These are phyloP conservation scores for Sciurus vulgaris DNA, from an alignment of 2,797 vertebrate genomes.

Conservation along the genomic window DNA sequence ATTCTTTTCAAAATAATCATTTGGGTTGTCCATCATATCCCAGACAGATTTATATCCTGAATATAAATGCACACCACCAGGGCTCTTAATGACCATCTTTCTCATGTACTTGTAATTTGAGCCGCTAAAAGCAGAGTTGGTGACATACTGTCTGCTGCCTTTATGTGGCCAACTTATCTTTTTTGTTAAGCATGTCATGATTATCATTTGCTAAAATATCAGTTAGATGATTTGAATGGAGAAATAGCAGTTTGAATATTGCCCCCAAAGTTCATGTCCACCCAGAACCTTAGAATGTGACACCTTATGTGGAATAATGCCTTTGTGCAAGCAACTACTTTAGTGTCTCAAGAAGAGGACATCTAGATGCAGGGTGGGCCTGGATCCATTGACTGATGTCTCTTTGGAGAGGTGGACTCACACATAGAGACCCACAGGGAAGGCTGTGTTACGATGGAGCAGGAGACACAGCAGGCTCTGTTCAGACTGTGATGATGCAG, in stretches of 20 bases:
- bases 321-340: neutral
- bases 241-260: neutral
- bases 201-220: neutral
- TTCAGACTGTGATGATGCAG: neutral
- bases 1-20: neutral
- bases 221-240: neutral
- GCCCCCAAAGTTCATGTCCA: neutral
- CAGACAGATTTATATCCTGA: neutral
- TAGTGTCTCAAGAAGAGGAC: neutral
- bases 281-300: neutral
- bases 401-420: neutral
- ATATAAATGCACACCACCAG: neutral
- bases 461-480: too few species aligned
- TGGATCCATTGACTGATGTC: neutral
- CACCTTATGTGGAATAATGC: neutral
- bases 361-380: neutral
- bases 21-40: too few species aligned
- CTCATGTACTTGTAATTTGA: neutral
- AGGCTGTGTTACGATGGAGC: neutral
- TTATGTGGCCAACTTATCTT: neutral
- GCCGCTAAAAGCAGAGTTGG: neutral
- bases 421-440: neutral
- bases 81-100: neutral
- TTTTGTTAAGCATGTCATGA: neutral
- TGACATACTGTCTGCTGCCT: neutral